These are phyloP conservation scores for Chascanopsetta lugubris DNA, from an alignment of 2,113 vertebrate genomes.

Conservation along the genomic window DNA sequence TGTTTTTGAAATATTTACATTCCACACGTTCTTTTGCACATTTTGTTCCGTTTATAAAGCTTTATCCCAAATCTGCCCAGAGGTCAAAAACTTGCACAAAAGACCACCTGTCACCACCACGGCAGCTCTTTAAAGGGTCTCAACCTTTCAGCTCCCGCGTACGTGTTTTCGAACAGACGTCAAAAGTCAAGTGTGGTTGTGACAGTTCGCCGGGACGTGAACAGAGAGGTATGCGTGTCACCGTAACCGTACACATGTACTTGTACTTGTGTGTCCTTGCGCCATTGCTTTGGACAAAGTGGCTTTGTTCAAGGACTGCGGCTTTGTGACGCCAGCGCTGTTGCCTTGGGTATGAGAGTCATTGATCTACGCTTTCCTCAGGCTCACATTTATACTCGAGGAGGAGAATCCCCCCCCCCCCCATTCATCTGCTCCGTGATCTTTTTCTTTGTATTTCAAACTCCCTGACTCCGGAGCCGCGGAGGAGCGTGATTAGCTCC, in stretches of 20 bases:
- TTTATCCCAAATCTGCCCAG: conserved; percentile 30
- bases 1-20: conserved; percentile 56
- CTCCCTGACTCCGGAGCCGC: no score
- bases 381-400: conserved; percentile 36
- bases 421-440: conserved; percentile 15
- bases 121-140: conserved; percentile 15
- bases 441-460: conserved; percentile 59
- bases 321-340: conserved; percentile 44
- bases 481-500: conserved; percentile 33
- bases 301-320: conserved; percentile 47
- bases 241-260: background rate
- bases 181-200: conserved; percentile 32
- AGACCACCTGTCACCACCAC: conserved; percentile 14
- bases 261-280: conserved; percentile 5
- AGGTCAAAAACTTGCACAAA: conserved; percentile 33
- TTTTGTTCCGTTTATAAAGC: conserved; percentile 13
- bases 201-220: conserved; percentile 13
- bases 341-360: conserved; percentile 19
- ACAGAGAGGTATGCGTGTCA: conserved; percentile 15
- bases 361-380: conserved; percentile 55
- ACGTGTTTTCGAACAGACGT: conserved; percentile 23
- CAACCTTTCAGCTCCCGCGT: conserved; percentile 2
- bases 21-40: conserved; percentile 22
- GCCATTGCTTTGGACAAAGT: conserved; percentile 37
- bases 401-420: background rate